Conservation (phyloP, 1,140 invertebrate genomes). For the Drosophila paulistorum region DNA sequence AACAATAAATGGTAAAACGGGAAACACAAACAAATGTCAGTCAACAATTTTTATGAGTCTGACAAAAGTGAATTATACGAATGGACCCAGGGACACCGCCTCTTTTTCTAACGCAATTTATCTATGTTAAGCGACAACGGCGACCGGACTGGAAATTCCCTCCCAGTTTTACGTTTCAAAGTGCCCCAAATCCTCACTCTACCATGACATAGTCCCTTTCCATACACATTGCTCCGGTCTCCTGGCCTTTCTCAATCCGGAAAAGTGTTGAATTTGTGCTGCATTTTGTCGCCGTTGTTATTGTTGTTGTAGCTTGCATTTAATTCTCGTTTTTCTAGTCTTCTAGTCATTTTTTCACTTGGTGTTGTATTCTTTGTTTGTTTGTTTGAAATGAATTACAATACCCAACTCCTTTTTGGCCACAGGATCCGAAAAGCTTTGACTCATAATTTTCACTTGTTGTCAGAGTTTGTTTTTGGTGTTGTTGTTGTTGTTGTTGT, state of each 20-base stretch:
- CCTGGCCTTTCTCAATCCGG: conserved; percentile 15
- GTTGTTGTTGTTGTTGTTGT: conserved; percentile 2
- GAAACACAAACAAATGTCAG: conserved; percentile 81
- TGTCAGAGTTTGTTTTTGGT: conserved; percentile 20
- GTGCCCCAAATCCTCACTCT: background rate
- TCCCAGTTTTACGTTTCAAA: background rate
- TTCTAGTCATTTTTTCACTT: conserved; percentile 16
- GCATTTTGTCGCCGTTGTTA: conserved; percentile 64
- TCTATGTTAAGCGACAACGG: conserved; percentile 71
- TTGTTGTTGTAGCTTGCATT: conserved; percentile 46
- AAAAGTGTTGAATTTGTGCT: conserved; percentile 76
- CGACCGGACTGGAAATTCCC: conserved; percentile 38
- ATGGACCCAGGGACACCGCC: conserved; percentile 73
- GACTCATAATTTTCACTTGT: conserved; percentile 69
- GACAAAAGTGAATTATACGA: conserved; percentile 81
- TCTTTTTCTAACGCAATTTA: conserved; percentile 82
- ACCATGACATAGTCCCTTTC: conserved; percentile 5
- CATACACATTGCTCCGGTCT: conserved; percentile 6
- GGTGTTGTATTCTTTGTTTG: conserved; percentile 24
- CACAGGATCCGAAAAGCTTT: conserved; percentile 54
- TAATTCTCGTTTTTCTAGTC: conserved; percentile 55
- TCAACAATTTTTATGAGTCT: conserved; percentile 81
- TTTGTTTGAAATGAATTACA: conserved; percentile 68
- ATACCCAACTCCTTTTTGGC: conserved; percentile 64
- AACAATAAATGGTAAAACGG: conserved; percentile 61